These are phyloP conservation scores for Clytia hemisphaerica DNA, from an alignment of 30 jellyfish, hydroid and myxozoan species.

Conservation along the genomic window DNA sequence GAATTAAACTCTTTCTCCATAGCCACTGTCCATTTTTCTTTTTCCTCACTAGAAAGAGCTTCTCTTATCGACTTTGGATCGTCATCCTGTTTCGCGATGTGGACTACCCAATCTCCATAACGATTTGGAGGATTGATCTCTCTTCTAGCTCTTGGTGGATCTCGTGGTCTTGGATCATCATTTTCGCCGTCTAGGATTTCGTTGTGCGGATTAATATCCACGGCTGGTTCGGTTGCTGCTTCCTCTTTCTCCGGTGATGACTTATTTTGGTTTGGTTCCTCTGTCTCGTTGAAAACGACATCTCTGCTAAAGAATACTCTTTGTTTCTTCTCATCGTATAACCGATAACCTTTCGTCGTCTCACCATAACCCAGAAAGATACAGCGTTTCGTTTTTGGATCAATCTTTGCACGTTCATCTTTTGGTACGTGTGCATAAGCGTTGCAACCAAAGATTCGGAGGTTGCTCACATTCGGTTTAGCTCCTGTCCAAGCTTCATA, in stretches of 20 bases:
- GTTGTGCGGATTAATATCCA: conserved; percentile 4
- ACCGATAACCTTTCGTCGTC: conserved; percentile 21
- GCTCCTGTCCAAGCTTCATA: conserved; percentile 37
- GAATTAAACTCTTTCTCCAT: conserved; percentile 22
- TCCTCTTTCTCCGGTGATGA: neutral
- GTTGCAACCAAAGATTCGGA: conserved; percentile 39
- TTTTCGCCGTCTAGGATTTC: neutral
- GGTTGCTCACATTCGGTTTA: conserved; percentile 36
- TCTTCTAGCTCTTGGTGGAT: neutral
- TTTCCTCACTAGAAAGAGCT: neutral
- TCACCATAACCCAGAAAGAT: conserved; percentile 28
- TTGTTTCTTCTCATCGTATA: conserved; percentile 9
- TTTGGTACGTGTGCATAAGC: conserved; percentile 22
- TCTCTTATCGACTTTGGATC: neutral
- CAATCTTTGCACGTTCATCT: conserved; percentile 34
- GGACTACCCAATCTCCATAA: conserved; percentile 40
- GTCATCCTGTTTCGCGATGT: conserved; percentile 23
- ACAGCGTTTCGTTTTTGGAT: conserved; percentile 16
- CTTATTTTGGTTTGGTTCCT: no score
- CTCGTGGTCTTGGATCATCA: neutral
- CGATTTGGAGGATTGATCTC: conserved; percentile 20
- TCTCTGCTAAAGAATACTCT: conserved; percentile 22
- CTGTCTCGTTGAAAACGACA: conserved; percentile 14
- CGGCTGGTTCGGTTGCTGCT: neutral
- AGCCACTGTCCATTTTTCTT: conserved; percentile 3